Evolutionary conservation across 1,140 invertebrate genomes (phyloP), one percentile per base, ranked within the genome.

Genomic region (Papilio aristodemus): DNA sequence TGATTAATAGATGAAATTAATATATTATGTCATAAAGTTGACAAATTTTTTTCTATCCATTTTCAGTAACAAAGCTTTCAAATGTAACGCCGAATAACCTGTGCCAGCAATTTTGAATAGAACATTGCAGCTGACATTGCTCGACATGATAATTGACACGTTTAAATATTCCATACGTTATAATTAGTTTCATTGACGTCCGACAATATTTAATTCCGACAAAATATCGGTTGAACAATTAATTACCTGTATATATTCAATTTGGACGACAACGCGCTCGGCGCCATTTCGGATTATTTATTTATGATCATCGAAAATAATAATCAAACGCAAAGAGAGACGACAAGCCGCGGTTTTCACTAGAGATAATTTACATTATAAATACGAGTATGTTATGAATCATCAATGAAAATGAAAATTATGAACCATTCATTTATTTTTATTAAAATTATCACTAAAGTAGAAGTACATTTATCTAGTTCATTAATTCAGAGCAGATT

Each of bases 171-270:
- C 22, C 9, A 50, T 50, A 50, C 9, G 17, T 50, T 50, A 50
- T 50, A 50, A 50, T 50, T 50, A 50, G 46, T 50, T 50, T 11
- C 46, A 50, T 25, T 50, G 19, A 50, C 10, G 46, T 50, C 19
- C 11, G 46, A 50, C 46, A 50, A 50, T 50, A 50, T 50, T 50
- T 10, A 50, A 50, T 50, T 22, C 17, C 46, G 9, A 50, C 46
- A 22, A 50, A 22, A 50, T 50, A 50, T 50, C 46, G 19, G 9
- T 11, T 50, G 46, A 10, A 50, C 46, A 50, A 50, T 50, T 50
- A 50, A 50, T 50, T 50, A 50, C 17, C 19, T 22, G 9, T 7
- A 50, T 50, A 17, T 22, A 50, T 50, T 25, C 46, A 50, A 22
- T 50, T 50, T 14, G 41, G 41, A 6, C 41, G 46, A 50, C 46